These are phyloP conservation scores for Glaucomys volans DNA, from an alignment of 2,113 vertebrate genomes.

Conservation along the genomic window DNA sequence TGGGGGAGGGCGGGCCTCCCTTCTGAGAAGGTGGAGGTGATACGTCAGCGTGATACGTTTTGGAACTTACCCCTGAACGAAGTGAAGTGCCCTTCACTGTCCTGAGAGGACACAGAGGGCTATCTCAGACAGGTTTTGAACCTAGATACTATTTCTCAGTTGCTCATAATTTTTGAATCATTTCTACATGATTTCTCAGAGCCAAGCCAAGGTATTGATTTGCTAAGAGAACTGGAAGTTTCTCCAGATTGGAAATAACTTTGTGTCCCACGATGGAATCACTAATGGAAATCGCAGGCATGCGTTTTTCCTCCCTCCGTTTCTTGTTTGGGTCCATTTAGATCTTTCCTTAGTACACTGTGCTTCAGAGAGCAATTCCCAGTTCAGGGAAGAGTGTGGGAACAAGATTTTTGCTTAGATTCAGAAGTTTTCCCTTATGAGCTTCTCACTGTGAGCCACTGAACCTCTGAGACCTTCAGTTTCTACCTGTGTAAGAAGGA, in stretches of 20 bases:
- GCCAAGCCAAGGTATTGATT: constrained; percentile 63
- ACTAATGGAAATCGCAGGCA: constrained; percentile 57
- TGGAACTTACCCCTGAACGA: background rate
- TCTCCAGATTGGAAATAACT: constrained; percentile 67
- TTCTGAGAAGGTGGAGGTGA: background rate
- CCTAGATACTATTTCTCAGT: constrained; percentile 77
- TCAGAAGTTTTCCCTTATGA: background rate
- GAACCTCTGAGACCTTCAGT: background rate
- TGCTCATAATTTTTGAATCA: constrained; percentile 70
- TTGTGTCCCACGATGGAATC: constrained; percentile 63
- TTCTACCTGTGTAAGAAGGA: background rate
- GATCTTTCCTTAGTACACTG: background rate
- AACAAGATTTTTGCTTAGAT: background rate
- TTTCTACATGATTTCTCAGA: constrained; percentile 55
- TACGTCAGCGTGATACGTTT: background rate
- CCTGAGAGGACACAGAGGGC: background rate
- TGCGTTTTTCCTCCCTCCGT: background rate
- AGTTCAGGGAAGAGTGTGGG: background rate
- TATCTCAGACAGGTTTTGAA: constrained; percentile 29
- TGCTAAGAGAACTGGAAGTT: constrained; percentile 7
- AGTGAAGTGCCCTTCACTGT: background rate
- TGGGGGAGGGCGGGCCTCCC: background rate
- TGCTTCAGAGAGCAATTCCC: background rate
- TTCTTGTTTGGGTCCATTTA: background rate
- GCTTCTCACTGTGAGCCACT: background rate